phyloP scores from a whole-genome alignment of 2,888 invertebrate species.

The Volucella zonaria region DNA sequence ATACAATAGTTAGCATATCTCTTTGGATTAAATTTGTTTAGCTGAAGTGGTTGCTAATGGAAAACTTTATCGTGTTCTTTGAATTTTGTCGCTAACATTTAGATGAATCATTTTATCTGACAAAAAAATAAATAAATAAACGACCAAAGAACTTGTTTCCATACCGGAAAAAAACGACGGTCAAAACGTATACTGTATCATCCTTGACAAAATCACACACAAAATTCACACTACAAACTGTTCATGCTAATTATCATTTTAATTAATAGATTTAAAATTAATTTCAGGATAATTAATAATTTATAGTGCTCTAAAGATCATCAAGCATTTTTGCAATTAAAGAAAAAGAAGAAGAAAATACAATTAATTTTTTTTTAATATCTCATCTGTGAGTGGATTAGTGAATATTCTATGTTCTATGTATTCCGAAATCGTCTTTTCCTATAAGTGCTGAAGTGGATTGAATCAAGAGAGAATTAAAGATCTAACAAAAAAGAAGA shows the following conservation, averaged over 20 bases:
- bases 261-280: neutral
- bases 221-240: neutral
- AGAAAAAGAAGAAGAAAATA: conserved; percentile 15
- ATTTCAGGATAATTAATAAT: conserved; percentile 18
- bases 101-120: too few species aligned
- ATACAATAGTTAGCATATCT: too few species aligned
- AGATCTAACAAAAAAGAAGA: conserved; percentile 3
- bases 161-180: neutral
- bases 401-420: conserved; percentile 67
- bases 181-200: neutral
- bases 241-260: neutral
- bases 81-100: too few species aligned
- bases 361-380: conserved; percentile 29
- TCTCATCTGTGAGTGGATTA: conserved; percentile 51
- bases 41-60: too few species aligned
- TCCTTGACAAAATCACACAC: neutral
- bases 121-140: too few species aligned
- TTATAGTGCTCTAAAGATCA: conserved; percentile 42
- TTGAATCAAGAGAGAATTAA: conserved; percentile 18
- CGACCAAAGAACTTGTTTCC: neutral
- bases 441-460: conserved; percentile 55
- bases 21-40: too few species aligned
- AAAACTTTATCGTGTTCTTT: too few species aligned
- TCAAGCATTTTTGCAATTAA: conserved; percentile 25
- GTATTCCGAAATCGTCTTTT: conserved; percentile 69